A percentile compares a stretch with the other conserved stretches of the same genome.
phyloP scores from a whole-genome alignment of 2,113 vertebrate species.

The Proterorhinus semilunaris region DNA sequence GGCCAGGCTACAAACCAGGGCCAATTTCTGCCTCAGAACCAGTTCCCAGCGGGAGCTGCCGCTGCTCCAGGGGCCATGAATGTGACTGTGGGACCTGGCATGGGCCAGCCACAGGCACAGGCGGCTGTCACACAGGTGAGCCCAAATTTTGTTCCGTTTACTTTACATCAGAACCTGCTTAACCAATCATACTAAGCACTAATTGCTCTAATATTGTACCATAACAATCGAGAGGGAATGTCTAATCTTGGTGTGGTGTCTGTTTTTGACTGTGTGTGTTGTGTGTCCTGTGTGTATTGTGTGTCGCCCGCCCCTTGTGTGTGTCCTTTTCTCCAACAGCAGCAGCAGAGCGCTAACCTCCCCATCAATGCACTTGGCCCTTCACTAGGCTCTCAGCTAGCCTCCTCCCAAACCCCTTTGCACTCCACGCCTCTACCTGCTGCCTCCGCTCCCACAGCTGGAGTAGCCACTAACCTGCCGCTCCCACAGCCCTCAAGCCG shows the following conservation, averaged over 20 bases:
- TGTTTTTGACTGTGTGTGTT: conserved; percentile 49
- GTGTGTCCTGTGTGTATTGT: conserved; percentile 31
- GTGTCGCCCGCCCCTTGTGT: conserved; percentile 46
- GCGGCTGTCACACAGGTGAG: conserved; percentile 80
- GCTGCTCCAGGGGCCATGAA: conserved; percentile 80
- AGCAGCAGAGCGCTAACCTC: conserved; percentile 86
- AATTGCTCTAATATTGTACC: conserved; percentile 40
- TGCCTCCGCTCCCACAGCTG: conserved; percentile 65
- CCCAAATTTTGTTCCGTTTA: background rate
- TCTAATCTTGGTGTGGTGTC: conserved; percentile 47
- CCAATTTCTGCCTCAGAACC: conserved; percentile 88
- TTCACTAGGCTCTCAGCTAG: conserved; percentile 80
- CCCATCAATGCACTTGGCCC: conserved; percentile 88
- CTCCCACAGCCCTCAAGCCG: conserved; percentile 86
- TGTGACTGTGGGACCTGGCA: conserved; percentile 80
- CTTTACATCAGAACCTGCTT: conserved; percentile 11
- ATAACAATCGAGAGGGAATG: conserved; percentile 26
- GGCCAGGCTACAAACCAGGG: conserved; percentile 86
- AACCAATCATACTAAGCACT: conserved; percentile 36
- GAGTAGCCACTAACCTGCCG: conserved; percentile 77
- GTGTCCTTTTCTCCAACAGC: conserved; percentile 72
- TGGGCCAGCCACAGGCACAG: conserved; percentile 85
- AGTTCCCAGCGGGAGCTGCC: conserved; percentile 78
- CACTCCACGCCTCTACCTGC: conserved; percentile 83
- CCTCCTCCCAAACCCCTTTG: conserved; percentile 86